phyloP scores from a whole-genome alignment of 2,113 vertebrate genomes.

The Pelecanus crispus region DNA sequence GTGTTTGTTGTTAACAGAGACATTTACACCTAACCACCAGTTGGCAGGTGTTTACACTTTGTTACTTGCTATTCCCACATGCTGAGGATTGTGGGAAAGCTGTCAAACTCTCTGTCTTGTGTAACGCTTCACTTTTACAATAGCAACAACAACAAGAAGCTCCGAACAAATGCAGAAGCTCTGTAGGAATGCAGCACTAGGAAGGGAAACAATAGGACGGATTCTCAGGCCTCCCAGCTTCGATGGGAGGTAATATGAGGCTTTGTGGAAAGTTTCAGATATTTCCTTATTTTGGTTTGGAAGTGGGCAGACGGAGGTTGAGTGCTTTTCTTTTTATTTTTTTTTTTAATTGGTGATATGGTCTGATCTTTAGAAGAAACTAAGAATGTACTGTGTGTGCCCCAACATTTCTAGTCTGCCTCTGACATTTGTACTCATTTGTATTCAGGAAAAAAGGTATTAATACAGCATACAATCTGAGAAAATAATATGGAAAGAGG shows the following conservation, averaged over 20 bases:
- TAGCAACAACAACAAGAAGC: slow-evolving; percentile 54
- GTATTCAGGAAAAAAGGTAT: not conserved
- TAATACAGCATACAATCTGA: not conserved
- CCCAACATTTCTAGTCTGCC: not conserved
- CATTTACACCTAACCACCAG: slow-evolving; percentile 96
- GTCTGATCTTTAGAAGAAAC: not conserved
- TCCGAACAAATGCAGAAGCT: slow-evolving; percentile 8
- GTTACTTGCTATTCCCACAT: slow-evolving; percentile 91
- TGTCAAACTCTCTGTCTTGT: slow-evolving; percentile 92
- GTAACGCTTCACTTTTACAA: slow-evolving; percentile 68
- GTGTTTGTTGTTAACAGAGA: slow-evolving; percentile 96
- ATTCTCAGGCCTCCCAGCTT: not conserved
- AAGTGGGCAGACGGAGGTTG: not conserved
- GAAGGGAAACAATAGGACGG: not conserved
- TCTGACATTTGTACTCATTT: not conserved
- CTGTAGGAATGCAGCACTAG: not conserved
- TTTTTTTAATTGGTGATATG: not conserved
- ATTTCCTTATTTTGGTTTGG: not conserved
- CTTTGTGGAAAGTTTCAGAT: not conserved
- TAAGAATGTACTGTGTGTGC: not conserved
- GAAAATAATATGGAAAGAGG: not conserved
- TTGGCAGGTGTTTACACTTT: slow-evolving; percentile 95
- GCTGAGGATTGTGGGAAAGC: slow-evolving; percentile 93
- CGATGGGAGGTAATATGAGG: not conserved
- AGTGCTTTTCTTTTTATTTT: not conserved